Conservation (phyloP, 2,113 vertebrate species). For the Ameiurus melas region DNA sequence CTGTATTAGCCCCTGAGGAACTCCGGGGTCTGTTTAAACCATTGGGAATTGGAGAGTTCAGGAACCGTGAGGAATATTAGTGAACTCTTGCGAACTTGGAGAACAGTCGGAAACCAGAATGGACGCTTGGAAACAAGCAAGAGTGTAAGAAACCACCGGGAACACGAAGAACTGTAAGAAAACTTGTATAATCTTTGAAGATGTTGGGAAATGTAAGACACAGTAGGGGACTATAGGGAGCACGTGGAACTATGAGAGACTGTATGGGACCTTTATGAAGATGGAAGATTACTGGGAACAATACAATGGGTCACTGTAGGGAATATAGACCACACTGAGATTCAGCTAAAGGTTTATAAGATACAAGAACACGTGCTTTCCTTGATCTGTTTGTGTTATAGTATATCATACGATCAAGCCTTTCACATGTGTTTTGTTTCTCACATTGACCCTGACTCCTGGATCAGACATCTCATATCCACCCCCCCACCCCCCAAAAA, state of each 20-base stretch:
- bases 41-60: background rate
- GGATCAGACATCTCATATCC: background rate
- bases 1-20: background rate
- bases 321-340: background rate
- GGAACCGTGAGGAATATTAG: background rate
- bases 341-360: background rate
- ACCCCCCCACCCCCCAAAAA: no score
- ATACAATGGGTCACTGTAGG: background rate
- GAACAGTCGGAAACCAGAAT: background rate
- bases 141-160: background rate
- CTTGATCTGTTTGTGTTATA: background rate
- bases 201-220: background rate
- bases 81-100: background rate
- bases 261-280: background rate
- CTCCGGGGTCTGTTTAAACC: background rate
- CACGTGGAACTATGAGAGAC: background rate
- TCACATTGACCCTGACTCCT: background rate
- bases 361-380: background rate
- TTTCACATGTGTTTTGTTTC: background rate
- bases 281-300: slow-evolving; percentile 1
- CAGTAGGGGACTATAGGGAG: background rate
- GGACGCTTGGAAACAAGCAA: background rate
- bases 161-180: background rate
- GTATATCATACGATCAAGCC: background rate
- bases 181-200: background rate